Base-by-base conservation (phyloP, 53 echinoderm and acorn worm species). In the Echinarachnius parma region DNA sequence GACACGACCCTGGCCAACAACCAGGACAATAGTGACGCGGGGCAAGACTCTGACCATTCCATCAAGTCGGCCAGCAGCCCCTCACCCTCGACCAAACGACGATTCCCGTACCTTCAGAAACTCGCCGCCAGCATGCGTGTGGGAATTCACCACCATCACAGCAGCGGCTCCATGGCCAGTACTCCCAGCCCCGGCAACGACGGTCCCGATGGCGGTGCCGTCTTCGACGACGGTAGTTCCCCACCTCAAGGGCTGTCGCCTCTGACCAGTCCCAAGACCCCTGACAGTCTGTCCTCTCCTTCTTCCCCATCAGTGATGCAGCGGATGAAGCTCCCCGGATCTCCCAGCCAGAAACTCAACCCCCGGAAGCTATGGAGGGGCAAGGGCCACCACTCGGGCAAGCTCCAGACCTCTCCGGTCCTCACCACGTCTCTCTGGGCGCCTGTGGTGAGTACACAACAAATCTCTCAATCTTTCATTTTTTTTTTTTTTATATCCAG, bases 311-410 rank as follows among this genome's bases (percentile, higher is more conserved):
- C 74, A 72, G 74, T 72, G 39, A 72, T 72, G 74, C 74, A 72
- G 56, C 74, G 74, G 74, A 72, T 72, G 74, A 72, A 72, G 57
- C 28, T 72, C 15, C 74, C 74, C 33, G 57, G 74, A 36, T 72
- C 74, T 35, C 74, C 74, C 57, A 72, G 74, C 56, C 74, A 72
- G 74, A 72, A 72, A 72, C 74, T 72, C 74, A 72, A 72, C 74
- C 74, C 74, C 57, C 55, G 27, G 74, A 72, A 72, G 57, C 74
- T 72, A 42, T 72, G 74, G 74, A 55, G 74, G 22, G 74, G 74
- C 55, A 55, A 56, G 74, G 74, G 74, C 36, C 70, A 70, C 36
- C 74, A 71, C 55, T 24, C 27, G 26, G 46, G 37, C 74, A 72
- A 72, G 57, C 74, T 72, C 0, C 74, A 72, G 57, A 28, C 74